Conservation (phyloP, 2,113 vertebrate species). For the Protobothrops mucrosquamatus region DNA sequence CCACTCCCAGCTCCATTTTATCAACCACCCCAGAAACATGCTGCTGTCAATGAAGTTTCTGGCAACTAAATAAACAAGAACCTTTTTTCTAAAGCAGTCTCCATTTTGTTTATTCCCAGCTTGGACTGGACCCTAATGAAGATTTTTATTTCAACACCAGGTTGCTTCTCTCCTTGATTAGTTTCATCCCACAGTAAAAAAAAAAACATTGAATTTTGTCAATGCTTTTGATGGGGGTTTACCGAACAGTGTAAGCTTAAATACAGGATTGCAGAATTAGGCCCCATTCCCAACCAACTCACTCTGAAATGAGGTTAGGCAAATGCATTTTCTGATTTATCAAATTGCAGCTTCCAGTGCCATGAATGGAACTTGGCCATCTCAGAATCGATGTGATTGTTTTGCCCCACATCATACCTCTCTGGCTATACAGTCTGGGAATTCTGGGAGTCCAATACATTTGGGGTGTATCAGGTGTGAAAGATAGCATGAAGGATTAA, state of each 20-base stretch:
- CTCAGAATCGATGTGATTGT: not conserved
- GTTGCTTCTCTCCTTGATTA: not conserved
- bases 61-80: no score
- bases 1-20: no score
- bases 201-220: not conserved
- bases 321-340: not conserved
- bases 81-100: no score
- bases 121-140: no score
- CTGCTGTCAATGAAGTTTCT: no score
- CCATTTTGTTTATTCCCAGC: no score
- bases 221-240: not conserved
- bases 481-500: not conserved
- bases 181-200: no score
- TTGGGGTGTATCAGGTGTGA: not conserved
- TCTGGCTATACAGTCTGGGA: not conserved
- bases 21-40: no score
- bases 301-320: not conserved
- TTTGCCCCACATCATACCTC: not conserved
- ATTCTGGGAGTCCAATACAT: not conserved
- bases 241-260: not conserved
- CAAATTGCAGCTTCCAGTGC: not conserved
- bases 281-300: not conserved
- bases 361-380: not conserved
- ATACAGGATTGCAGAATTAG: not conserved
- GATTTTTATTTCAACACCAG: not conserved